Percentiles rank a stretch among this genome's conserved stretches.
phyloP scores from a whole-genome alignment of 2,888 invertebrate species.

The Tipula confusa region DNA sequence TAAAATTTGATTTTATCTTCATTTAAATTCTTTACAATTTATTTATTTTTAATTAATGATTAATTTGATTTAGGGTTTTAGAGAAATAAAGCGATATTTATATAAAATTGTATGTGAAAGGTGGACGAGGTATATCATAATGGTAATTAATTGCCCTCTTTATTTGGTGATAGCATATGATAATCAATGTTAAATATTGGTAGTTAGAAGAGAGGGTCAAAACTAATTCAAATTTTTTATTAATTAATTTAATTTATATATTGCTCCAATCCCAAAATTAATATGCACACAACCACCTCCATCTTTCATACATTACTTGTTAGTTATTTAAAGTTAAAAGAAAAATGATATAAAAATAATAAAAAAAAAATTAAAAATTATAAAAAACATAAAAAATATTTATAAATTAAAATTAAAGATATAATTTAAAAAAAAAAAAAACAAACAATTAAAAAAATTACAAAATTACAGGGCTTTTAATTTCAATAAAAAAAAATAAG shows the following conservation, averaged over 20 bases:
- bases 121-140: neutral
- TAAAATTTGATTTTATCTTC: neutral
- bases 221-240: neutral
- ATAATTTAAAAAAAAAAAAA: neutral
- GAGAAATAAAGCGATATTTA: neutral
- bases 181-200: neutral
- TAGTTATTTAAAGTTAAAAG: neutral
- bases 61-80: neutral
- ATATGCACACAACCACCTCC: neutral
- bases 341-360: neutral
- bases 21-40: neutral
- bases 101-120: neutral
- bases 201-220: neutral
- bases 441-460: neutral
- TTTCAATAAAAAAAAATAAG: neutral
- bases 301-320: neutral
- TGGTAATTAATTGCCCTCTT: neutral
- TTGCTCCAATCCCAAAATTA: neutral
- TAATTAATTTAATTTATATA: neutral
- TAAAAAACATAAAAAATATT: neutral
- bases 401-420: neutral
- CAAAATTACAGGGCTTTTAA: conserved; percentile 20
- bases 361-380: neutral
- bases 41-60: neutral
- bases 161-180: neutral